Evolutionary conservation across 1,140 invertebrate genomes (phyloP).

Genomic region (Atta cephalotes): DNA sequence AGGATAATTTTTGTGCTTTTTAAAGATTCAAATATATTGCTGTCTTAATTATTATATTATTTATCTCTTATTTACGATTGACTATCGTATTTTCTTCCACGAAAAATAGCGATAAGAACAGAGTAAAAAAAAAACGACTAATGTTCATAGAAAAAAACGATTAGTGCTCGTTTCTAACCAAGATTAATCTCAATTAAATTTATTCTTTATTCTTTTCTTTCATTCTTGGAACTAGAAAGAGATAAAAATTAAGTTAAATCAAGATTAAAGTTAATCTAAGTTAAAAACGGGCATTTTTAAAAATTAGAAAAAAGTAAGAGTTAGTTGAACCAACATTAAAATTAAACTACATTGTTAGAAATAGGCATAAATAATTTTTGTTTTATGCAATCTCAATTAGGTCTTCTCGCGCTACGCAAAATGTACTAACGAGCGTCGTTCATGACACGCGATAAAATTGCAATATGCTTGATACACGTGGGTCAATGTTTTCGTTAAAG

Average conservation of each 20-base stretch:
- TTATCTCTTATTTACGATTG: not conserved
- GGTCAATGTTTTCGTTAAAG: slow-evolving; percentile 46
- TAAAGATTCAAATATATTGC: not conserved
- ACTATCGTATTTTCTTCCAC: not conserved
- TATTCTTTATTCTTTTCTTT: no score
- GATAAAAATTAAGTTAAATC: no score
- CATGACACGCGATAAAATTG: slow-evolving; percentile 34
- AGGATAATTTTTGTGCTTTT: not conserved
- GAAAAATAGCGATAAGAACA: not conserved
- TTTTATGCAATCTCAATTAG: slow-evolving; percentile 3
- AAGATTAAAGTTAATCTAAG: no score
- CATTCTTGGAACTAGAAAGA: no score
- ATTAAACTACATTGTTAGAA: no score
- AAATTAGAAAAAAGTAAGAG: no score
- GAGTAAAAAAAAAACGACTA: no score
- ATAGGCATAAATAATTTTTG: not conserved
- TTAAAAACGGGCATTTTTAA: no score
- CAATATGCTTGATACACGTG: slow-evolving; percentile 26
- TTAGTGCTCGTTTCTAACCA: no score
- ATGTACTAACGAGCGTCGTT: slow-evolving; percentile 19
- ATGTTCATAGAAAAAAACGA: not conserved
- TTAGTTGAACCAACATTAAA: no score
- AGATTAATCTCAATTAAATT: no score
- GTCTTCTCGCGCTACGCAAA: not conserved
- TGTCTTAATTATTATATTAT: not conserved